phyloP scores from a whole-genome alignment of 2,113 vertebrate species.

The Edolisoma coerulescens region DNA sequence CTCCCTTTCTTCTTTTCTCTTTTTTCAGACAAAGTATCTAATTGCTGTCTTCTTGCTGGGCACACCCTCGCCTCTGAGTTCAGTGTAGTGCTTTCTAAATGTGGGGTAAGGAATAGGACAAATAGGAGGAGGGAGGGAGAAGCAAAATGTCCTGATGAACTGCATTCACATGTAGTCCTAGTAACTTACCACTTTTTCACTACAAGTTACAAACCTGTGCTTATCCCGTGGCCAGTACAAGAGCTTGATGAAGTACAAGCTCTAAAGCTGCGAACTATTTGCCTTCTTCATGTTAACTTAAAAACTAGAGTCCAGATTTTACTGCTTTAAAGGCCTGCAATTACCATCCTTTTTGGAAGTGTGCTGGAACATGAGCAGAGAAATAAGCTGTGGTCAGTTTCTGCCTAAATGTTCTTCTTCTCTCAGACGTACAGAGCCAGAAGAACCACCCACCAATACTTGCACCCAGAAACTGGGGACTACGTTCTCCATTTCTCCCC shows the following conservation, averaged over 20 bases:
- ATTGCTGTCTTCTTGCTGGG: not conserved
- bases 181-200: not conserved
- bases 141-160: not conserved
- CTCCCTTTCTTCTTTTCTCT: not conserved
- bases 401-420: not conserved
- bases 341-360: not conserved
- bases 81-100: not conserved
- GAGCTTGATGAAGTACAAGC: not conserved
- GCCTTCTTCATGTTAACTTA: not conserved
- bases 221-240: not conserved
- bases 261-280: not conserved
- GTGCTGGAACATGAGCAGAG: not conserved
- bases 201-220: not conserved
- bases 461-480: not conserved
- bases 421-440: not conserved
- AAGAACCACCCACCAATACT: not conserved
- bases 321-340: not conserved
- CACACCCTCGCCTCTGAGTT: not conserved
- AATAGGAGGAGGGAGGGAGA: not conserved
- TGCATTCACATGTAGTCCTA: not conserved
- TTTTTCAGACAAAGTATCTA: not conserved
- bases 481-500: not conserved
- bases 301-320: not conserved
- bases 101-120: fast-evolving
- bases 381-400: not conserved